Evolutionary conservation across 2,888 invertebrate genomes (phyloP).

Genomic region (Epinotia demarniana): DNA sequence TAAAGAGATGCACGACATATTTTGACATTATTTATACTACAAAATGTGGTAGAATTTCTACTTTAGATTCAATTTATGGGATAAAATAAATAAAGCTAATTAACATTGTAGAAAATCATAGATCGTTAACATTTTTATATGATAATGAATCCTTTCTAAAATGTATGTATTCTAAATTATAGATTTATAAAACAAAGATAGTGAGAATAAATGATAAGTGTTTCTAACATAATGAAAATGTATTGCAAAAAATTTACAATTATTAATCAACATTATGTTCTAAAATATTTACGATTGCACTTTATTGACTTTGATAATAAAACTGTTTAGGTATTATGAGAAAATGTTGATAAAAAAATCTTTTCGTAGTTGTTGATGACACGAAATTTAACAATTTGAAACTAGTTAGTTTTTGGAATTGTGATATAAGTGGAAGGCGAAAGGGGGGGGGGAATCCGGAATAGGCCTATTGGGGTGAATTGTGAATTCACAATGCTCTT

Average conservation of each 20-base stretch:
- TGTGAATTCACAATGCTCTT: conserved; percentile 48
- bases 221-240: conserved; percentile 49
- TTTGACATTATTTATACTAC: conserved; percentile 18
- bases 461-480: conserved; percentile 66
- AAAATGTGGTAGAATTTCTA: conserved; percentile 10
- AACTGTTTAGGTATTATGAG: conserved; percentile 57
- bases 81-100: conserved; percentile 17
- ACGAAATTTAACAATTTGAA: conserved; percentile 56
- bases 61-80: conserved; percentile 20
- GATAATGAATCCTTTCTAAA: conserved; percentile 35
- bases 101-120: conserved; percentile 34
- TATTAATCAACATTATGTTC: conserved; percentile 57
- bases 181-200: conserved; percentile 52
- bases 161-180: conserved; percentile 44
- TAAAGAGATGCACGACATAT: conserved; percentile 22
- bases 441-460: conserved; percentile 50
- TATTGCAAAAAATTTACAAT: conserved; percentile 52
- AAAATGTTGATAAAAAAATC: conserved; percentile 51
- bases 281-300: conserved; percentile 60
- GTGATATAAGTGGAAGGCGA: conserved; percentile 55
- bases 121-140: conserved; percentile 27
- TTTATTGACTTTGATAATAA: conserved; percentile 64
- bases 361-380: conserved; percentile 52
- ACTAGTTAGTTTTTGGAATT: conserved; percentile 56
- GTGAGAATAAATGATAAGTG: conserved; percentile 59